Evolutionary conservation across 2,797 vertebrate genomes (phyloP).

Genomic region (Poecile montanus): DNA sequence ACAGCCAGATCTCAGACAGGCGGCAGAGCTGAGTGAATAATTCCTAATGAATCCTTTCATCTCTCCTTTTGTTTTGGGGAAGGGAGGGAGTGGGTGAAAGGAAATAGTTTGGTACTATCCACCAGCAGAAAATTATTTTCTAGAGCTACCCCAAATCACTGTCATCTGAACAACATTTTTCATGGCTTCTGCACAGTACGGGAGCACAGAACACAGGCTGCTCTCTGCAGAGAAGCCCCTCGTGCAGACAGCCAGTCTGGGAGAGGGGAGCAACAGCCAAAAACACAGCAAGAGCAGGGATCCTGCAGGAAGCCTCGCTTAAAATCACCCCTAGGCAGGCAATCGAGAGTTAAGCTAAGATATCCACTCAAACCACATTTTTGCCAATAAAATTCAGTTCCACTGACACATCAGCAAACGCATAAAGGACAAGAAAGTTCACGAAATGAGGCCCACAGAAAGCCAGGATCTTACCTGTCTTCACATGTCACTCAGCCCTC

Average conservation of each 20-base stretch:
- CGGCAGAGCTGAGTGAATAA: constrained; percentile 64
- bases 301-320: not conserved
- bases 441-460: not conserved
- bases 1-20: constrained; percentile 67
- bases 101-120: constrained; percentile 47
- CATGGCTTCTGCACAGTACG: not conserved
- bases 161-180: not conserved
- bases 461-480: not conserved
- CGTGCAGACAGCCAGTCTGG: accelerated
- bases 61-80: constrained; percentile 66
- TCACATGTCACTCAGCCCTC: not conserved
- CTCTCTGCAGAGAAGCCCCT: not conserved
- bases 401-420: not conserved
- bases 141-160: not conserved
- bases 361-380: not conserved
- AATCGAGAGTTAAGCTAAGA: not conserved
- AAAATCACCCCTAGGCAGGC: not conserved
- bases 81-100: not conserved
- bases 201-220: not conserved
- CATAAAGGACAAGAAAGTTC: not conserved
- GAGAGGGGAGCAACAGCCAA: not conserved
- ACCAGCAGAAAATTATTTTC: constrained; percentile 51
- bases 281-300: not conserved
- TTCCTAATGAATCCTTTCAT: constrained; percentile 72
- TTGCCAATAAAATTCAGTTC: not conserved